Evolutionary conservation across 2,797 vertebrate genomes (phyloP), one percentile per base, ranked within the genome.

Genomic region (Tenualosa thibaudeaui): DNA sequence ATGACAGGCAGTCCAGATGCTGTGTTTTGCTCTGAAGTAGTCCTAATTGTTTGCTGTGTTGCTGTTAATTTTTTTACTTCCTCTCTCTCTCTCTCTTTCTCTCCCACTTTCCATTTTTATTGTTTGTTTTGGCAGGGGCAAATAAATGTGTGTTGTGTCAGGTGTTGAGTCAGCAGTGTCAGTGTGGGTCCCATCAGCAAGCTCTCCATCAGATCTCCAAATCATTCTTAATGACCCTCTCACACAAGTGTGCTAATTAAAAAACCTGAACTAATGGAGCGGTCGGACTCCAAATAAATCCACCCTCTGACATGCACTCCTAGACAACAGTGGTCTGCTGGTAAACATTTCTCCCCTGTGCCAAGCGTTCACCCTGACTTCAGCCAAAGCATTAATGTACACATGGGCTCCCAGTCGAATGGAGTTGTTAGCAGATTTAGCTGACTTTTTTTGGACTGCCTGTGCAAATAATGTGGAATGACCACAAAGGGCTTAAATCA

Each of bases 211-310:
- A 93, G 93, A 91, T 65, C 90, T 84, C 86, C 86, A 88, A 88
- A 89, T 88, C 93, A 92, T 91, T 91, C 92, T 93, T 95, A 95
- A 95, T 94, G 93, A 94, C 92, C 93, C 91, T 91, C 92, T 90
- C 93, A 91, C 92, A 94, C 92, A 93, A 93, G 92, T 92, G 92
- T 89, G 91, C 95, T 95, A 95, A 96, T 95, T 95, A 95, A 95
- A 94, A 95, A 94, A 89, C 62, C 91, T 90, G 81, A 91, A 91
- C 94, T 95, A 95, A 95, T 95, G 93, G 93, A 93, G 92, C 93
- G 90, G 93, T 95, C 93, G 94, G 93, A 93, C 94, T 94, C 92
- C 92, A 93, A 94, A 94, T 95, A 94, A 94, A 94, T 94, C 92
- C 91, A 89, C 93, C 91, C 92, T 92, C 89, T 92, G 93, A 93